Percentiles rank a stretch among this genome's conserved stretches.
Conservation (phyloP, 2,113 vertebrate species). For the Sphyrna mokarran region DNA sequence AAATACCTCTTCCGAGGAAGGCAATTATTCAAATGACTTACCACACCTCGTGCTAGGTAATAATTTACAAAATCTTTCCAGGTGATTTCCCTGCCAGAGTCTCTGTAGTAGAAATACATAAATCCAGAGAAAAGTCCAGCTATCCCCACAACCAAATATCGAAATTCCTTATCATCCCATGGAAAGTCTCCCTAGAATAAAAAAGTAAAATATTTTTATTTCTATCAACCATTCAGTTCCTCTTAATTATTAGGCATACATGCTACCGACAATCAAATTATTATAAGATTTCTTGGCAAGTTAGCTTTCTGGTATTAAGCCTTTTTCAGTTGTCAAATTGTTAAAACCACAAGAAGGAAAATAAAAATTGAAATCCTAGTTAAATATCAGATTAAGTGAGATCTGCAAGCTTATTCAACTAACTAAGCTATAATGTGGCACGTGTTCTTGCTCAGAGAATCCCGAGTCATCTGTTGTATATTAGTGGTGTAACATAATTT, state of each 20-base stretch:
- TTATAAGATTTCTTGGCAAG: not conserved
- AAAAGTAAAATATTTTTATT: no score
- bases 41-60: conserved; percentile 61
- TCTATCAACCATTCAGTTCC: not conserved
- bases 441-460: not conserved
- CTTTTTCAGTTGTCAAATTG: not conserved
- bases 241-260: not conserved
- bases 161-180: conserved; percentile 50
- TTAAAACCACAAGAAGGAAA: not conserved
- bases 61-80: conserved; percentile 66
- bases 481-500: not conserved
- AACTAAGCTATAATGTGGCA: not conserved
- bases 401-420: not conserved
- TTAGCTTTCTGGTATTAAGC: not conserved
- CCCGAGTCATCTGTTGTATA: not conserved
- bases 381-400: not conserved
- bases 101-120: conserved; percentile 55
- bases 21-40: conserved; percentile 45
- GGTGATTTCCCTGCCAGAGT: conserved; percentile 60
- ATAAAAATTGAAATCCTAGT: not conserved
- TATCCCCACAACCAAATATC: conserved; percentile 47
- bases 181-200: conserved; percentile 55
- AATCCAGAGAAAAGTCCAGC: conserved; percentile 54
- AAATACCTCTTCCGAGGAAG: not conserved
- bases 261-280: not conserved